phyloP scores from a whole-genome alignment of 2,888 invertebrate genomes.

The Tipula vernalis region DNA sequence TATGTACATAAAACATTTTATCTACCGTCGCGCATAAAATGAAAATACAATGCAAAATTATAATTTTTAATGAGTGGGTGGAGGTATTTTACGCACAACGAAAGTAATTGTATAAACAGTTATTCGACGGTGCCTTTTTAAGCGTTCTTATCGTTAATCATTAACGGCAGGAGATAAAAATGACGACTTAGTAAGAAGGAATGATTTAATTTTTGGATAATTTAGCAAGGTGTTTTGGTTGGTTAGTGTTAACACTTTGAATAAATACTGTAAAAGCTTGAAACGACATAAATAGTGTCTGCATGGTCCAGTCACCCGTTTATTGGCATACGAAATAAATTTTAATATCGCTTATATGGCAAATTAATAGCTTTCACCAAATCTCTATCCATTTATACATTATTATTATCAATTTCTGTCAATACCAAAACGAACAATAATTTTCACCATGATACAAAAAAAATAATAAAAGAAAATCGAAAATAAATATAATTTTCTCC shows the following conservation, averaged over 20 bases:
- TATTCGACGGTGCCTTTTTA: neutral
- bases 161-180: neutral
- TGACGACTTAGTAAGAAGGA: neutral
- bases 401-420: neutral
- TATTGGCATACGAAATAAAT: neutral
- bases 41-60: neutral
- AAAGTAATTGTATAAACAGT: neutral
- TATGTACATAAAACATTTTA: neutral
- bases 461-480: neutral
- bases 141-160: neutral
- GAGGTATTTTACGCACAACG: neutral
- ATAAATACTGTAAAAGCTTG: no score
- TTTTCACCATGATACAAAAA: neutral
- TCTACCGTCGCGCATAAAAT: neutral
- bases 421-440: neutral
- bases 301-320: neutral
- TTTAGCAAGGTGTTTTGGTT: neutral
- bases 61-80: neutral
- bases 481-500: neutral
- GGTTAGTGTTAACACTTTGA: no score
- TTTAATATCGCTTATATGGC: neutral
- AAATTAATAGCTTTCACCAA: neutral
- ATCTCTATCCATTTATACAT: neutral
- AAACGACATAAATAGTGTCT: neutral
- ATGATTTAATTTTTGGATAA: neutral